These are phyloP conservation scores for Poeciliopsis turneri DNA, from an alignment of 2,797 vertebrate species.

Conservation along the genomic window DNA sequence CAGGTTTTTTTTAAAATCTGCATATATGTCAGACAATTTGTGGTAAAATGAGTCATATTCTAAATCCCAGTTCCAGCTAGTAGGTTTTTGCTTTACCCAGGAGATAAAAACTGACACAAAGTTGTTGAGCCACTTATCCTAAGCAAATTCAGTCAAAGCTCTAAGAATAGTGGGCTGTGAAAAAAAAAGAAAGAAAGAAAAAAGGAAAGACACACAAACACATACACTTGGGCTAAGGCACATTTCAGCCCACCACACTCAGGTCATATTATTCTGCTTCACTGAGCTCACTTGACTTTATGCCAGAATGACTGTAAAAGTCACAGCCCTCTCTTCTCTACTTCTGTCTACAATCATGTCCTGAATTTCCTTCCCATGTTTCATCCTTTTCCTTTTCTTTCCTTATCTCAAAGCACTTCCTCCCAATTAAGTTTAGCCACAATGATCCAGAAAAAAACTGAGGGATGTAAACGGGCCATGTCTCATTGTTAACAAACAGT, in stretches of 20 bases:
- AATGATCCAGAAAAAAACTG: slow-evolving; percentile 11
- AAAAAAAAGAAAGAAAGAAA: slow-evolving; percentile 5
- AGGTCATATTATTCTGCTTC: slow-evolving; percentile 67
- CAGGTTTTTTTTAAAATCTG: slow-evolving; percentile 7
- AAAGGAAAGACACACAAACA: slow-evolving; percentile 28
- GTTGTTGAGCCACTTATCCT: slow-evolving; percentile 59
- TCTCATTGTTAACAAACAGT: slow-evolving; percentile 48
- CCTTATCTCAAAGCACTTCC: slow-evolving; percentile 10
- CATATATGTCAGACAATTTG: slow-evolving; percentile 14
- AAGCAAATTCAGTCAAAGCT: slow-evolving; percentile 39
- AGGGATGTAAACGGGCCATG: slow-evolving; percentile 2
- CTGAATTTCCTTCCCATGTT: slow-evolving; percentile 26
- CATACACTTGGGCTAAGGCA: slow-evolving; percentile 30
- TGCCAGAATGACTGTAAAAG: slow-evolving; percentile 56
- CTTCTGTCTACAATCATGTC: slow-evolving; percentile 30
- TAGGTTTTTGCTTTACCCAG: slow-evolving; percentile 26
- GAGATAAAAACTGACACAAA: slow-evolving; percentile 50
- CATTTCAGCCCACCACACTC: slow-evolving; percentile 58
- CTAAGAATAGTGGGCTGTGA: slow-evolving; percentile 33
- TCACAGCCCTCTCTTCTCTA: slow-evolving; percentile 28
- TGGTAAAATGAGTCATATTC: slow-evolving; percentile 26
- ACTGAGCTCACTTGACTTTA: slow-evolving; percentile 78
- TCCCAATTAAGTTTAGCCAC: slow-evolving; percentile 26
- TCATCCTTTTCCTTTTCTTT: slow-evolving; percentile 12
- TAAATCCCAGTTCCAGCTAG: slow-evolving; percentile 18